Percentiles rank a stretch among this genome's conserved stretches.
These are phyloP conservation scores for Acyrthosiphon pisum DNA, from an alignment of 1,140 invertebrate genomes.

Conservation along the genomic window DNA sequence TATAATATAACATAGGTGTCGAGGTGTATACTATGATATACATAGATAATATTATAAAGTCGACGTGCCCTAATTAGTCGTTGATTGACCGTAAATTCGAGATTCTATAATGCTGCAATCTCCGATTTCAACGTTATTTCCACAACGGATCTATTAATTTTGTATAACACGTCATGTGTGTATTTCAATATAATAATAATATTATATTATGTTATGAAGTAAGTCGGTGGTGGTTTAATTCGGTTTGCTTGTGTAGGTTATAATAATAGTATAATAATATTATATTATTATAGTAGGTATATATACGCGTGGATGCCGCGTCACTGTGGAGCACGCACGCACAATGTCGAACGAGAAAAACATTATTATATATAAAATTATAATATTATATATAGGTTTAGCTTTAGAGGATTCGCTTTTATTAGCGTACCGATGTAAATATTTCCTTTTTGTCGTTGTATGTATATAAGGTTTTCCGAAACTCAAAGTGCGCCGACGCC, in stretches of 20 bases:
- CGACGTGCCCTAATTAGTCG: conserved; percentile 15
- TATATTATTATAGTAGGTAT: not conserved
- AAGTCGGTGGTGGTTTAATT: not conserved
- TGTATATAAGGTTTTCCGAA: not conserved
- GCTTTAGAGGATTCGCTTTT: conserved; percentile 39
- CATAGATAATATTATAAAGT: not conserved
- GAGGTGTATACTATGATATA: not conserved
- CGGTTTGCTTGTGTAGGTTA: not conserved
- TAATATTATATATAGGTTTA: not conserved
- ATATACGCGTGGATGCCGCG: not conserved
- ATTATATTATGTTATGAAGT: not conserved
- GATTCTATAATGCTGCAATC: not conserved
- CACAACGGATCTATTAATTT: not conserved
- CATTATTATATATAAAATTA: not conserved
- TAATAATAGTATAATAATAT: not conserved
- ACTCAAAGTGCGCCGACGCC: conserved; percentile 50
- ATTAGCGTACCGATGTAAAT: conserved; percentile 55
- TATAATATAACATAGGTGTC: not conserved
- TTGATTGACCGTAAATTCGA: not conserved
- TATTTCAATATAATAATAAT: not conserved
- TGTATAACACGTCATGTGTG: not conserved
- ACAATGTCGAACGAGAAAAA: not conserved
- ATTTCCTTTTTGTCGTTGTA: conserved; percentile 42
- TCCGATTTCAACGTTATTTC: not conserved
- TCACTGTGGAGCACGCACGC: not conserved